phyloP scores from a whole-genome alignment of 2,888 invertebrate genomes.

The Synanthedon andrenaeformis region DNA sequence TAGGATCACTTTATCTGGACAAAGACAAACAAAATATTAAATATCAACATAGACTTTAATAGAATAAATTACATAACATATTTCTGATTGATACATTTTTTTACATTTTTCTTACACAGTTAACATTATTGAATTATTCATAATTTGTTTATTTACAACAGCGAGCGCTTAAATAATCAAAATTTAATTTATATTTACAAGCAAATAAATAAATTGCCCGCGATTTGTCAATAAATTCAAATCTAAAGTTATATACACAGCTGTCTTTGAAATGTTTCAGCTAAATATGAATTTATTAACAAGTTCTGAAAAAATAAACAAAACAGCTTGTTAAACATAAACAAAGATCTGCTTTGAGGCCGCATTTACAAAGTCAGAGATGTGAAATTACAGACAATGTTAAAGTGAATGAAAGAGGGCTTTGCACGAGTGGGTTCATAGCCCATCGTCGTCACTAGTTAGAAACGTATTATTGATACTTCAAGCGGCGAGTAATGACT shows the following conservation, averaged over 20 bases:
- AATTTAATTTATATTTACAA: conserved; percentile 24
- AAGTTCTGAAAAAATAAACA: conserved; percentile 1
- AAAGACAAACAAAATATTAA: neutral
- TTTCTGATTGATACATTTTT: conserved; percentile 13
- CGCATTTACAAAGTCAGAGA: neutral
- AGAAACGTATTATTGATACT: no score
- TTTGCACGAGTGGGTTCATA: no score
- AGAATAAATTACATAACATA: conserved; percentile 19
- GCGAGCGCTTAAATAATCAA: conserved; percentile 3
- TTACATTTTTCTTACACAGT: conserved; percentile 11
- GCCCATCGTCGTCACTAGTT: no score
- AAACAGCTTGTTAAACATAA: conserved; percentile 2
- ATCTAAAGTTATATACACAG: conserved; percentile 17
- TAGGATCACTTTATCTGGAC: no score
- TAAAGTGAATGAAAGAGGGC: no score
- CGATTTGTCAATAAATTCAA: conserved; percentile 16
- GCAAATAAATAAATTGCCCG: conserved; percentile 16
- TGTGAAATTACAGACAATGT: neutral
- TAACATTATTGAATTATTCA: conserved; percentile 2
- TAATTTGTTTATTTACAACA: neutral
- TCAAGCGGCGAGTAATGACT: no score
- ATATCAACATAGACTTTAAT: conserved; percentile 33
- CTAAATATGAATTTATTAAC: neutral
- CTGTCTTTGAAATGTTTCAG: conserved; percentile 10
- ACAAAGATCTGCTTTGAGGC: neutral